Evolutionary conservation across 2,113 vertebrate genomes (phyloP).

Genomic region (Eudyptes chrysolophus): DNA sequence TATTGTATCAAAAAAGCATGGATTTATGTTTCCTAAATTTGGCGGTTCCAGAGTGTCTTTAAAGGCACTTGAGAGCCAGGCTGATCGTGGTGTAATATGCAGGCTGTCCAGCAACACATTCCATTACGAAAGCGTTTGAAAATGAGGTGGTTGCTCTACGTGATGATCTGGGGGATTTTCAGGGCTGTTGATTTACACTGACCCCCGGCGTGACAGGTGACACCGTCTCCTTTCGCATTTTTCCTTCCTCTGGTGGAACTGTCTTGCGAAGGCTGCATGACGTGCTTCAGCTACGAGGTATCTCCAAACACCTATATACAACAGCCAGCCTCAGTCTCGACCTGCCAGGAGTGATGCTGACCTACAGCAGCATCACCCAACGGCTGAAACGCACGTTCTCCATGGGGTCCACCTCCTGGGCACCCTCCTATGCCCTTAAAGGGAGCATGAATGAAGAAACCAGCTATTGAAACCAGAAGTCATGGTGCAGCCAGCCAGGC

Average conservation of each 20-base stretch:
- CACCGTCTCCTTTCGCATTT: neutral
- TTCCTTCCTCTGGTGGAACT: neutral
- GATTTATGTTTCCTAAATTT: neutral
- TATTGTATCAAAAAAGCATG: neutral
- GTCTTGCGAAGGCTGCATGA: neutral
- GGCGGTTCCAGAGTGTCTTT: neutral
- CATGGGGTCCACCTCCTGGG: too few relatives aligned
- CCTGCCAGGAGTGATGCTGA: neutral
- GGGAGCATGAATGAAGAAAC: too few relatives aligned
- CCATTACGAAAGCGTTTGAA: neutral
- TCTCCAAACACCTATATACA: rapidly evolving
- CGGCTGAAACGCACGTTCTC: too few relatives aligned
- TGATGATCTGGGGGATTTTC: neutral
- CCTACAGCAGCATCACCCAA: too few relatives aligned
- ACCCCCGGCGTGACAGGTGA: neutral
- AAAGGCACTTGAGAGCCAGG: neutral
- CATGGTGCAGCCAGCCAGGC: too few relatives aligned
- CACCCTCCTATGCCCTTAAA: too few relatives aligned
- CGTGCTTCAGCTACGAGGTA: neutral
- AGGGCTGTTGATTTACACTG: neutral
- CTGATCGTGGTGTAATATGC: neutral
- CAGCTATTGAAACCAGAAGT: too few relatives aligned
- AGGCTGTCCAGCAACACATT: neutral
- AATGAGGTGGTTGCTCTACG: neutral
- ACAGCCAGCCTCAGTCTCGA: rapidly evolving